Evolutionary conservation across 2,797 vertebrate genomes (phyloP).

Genomic region (Lepilemur ruficaudatus): DNA sequence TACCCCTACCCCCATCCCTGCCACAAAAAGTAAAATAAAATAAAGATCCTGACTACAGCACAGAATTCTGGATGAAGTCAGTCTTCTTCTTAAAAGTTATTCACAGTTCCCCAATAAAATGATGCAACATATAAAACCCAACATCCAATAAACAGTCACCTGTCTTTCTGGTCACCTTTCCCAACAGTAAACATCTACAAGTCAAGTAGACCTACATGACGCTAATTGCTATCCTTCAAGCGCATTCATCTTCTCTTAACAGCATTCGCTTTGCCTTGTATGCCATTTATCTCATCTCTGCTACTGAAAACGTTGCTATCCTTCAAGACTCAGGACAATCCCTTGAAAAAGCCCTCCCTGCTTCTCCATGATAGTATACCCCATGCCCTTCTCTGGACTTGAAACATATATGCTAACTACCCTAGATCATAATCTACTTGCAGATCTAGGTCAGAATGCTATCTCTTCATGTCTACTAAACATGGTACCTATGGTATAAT

Average conservation of each 20-base stretch:
- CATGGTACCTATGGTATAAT: background rate
- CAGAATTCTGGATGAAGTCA: background rate
- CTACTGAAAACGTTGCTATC: background rate
- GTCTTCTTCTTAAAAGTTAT: background rate
- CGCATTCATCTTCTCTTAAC: background rate
- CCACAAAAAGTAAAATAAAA: background rate
- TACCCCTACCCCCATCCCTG: background rate
- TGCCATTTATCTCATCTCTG: background rate
- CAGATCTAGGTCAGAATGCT: background rate
- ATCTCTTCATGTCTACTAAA: background rate
- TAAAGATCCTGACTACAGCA: background rate
- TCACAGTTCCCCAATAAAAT: background rate
- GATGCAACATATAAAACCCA: background rate
- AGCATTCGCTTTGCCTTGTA: background rate
- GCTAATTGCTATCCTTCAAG: background rate
- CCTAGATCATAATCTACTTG: background rate
- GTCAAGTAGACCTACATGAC: background rate
- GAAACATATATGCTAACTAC: background rate
- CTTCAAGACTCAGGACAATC: background rate
- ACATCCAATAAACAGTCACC: background rate
- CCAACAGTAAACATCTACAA: background rate
- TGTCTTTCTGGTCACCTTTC: background rate
- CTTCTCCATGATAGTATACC: too few species aligned
- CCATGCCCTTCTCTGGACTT: background rate
- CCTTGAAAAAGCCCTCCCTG: background rate